These are phyloP conservation scores for Rousettus madagascariensis DNA, from an alignment of 2,797 vertebrate species.

Conservation along the genomic window DNA sequence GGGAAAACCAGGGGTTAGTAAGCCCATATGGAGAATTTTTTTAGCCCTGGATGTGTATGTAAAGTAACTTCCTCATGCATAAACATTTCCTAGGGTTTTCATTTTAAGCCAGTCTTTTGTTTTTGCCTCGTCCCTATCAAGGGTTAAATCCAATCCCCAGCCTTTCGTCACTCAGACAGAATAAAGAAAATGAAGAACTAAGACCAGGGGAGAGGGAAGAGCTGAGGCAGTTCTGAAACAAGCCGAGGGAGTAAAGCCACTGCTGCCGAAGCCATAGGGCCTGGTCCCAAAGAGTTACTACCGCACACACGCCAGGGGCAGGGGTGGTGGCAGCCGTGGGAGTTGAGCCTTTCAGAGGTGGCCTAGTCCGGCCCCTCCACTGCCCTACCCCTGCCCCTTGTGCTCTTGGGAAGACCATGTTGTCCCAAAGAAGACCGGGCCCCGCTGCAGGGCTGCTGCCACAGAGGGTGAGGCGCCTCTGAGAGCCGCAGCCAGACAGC, in stretches of 20 bases:
- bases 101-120: neutral
- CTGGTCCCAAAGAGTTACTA: neutral
- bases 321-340: neutral
- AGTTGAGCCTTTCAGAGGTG: neutral
- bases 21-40: neutral
- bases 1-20: neutral
- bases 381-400: neutral
- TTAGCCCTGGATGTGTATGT: neutral
- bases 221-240: conserved; percentile 45
- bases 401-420: neutral
- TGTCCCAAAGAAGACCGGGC: neutral
- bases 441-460: neutral
- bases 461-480: neutral
- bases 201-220: neutral
- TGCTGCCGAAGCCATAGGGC: neutral
- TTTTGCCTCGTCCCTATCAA: neutral
- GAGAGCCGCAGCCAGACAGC: neutral
- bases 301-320: neutral
- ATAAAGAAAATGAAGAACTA: neutral
- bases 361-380: neutral
- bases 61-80: neutral
- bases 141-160: neutral
- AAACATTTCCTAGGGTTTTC: neutral
- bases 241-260: conserved; percentile 53
- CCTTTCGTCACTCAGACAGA: neutral